phyloP scores from a whole-genome alignment of 2,113 vertebrate species.

The Erpornis zantholeuca region DNA sequence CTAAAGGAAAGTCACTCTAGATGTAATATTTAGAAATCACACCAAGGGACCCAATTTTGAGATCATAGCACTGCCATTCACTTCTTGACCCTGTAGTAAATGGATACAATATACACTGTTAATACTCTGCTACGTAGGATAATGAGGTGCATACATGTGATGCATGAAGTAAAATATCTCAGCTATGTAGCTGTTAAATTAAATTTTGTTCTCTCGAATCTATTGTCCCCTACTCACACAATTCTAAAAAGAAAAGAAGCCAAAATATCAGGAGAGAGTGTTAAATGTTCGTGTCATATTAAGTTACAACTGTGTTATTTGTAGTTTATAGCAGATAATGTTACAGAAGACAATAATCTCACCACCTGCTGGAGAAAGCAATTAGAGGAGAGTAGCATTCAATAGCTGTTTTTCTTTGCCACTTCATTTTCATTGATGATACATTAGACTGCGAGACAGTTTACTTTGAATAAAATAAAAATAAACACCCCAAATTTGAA shows the following conservation, averaged over 20 bases:
- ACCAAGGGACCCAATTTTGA: neutral
- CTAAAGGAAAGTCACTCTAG: neutral
- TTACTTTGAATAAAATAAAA: slow-evolving; percentile 11
- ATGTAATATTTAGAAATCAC: neutral
- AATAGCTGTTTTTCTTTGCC: slow-evolving; percentile 18
- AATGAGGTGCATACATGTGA: neutral
- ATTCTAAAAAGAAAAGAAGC: slow-evolving; percentile 8
- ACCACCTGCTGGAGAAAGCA: slow-evolving; percentile 63
- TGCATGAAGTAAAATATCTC: neutral
- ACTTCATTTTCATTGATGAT: slow-evolving; percentile 12
- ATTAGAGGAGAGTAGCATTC: slow-evolving; percentile 36
- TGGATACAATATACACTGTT: neutral
- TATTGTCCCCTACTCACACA: neutral
- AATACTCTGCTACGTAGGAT: neutral
- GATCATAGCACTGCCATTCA: neutral
- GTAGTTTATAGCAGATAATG: slow-evolving; percentile 37
- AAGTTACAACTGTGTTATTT: slow-evolving; percentile 54
- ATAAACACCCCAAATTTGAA: slow-evolving; percentile 15
- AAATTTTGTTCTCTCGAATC: neutral
- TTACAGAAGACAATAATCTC: slow-evolving; percentile 62
- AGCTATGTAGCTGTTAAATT: neutral
- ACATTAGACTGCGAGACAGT: neutral
- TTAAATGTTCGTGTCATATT: slow-evolving; percentile 40
- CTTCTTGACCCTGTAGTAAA: neutral
- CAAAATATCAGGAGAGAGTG: slow-evolving; percentile 14